A percentile compares a stretch with the other conserved stretches of the same genome.
Conservation (phyloP, 2,113 vertebrate species). For the Parotia lawesii region DNA sequence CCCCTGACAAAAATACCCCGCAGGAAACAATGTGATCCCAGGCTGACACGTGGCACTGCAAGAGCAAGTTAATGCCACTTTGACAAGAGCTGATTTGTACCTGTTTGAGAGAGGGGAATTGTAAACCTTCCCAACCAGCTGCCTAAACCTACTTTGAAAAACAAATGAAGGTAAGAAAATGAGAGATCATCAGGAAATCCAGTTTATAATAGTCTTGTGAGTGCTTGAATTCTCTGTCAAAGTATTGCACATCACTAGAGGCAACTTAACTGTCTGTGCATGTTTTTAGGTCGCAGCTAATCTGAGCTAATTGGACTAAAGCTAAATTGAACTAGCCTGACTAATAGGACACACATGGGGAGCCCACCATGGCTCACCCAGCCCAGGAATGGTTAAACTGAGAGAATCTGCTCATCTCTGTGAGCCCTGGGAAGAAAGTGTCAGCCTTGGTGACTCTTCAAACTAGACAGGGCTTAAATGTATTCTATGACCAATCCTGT, state of each 20-base stretch:
- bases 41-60: neutral
- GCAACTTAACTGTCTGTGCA: neutral
- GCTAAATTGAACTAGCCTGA: constrained; percentile 12
- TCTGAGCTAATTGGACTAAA: constrained; percentile 10
- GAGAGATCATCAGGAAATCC: neutral
- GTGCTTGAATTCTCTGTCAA: neutral
- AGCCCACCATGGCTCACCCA: neutral
- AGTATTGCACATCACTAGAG: neutral
- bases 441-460: neutral
- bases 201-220: neutral
- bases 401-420: neutral
- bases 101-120: neutral
- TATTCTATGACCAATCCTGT: neutral
- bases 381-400: neutral
- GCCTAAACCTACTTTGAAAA: neutral
- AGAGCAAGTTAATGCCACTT: neutral
- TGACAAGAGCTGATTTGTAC: neutral
- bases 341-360: neutral
- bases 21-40: neutral
- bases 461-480: neutral
- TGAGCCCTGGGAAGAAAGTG: neutral
- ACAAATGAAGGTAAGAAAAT: neutral
- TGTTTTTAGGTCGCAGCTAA: neutral
- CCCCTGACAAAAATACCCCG: neutral
- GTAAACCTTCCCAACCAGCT: neutral